Evolutionary conservation across 1,140 invertebrate species (phyloP), one percentile per base, ranked within the genome.

Genomic region (Caenorhabditis briggsae): DNA sequence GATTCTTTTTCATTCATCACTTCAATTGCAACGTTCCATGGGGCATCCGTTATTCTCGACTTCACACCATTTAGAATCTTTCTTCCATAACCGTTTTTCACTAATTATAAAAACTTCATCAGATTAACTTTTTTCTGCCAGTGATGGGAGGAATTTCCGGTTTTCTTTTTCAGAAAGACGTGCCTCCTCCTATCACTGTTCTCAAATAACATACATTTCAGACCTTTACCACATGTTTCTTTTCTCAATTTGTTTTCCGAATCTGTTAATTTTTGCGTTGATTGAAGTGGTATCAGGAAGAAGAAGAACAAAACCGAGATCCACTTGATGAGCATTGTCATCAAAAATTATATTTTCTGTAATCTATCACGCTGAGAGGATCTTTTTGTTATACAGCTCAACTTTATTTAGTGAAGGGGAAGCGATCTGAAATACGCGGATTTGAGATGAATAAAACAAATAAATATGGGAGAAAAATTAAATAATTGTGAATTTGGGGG

Each of bases 11-110:
- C 33, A 23, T 23, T 23, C 23, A 14, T 23, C 23, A 78, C 41
- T 50, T 78, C 70, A 18, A 78, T 78, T 50, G 70, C 70, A 12
- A 78, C 46, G 23, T 78, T 78, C 70, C 70, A 78, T 14, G 70
- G 70, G 20, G 70, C 70, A 78, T 23, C n/a, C 11, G 11, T n/a
- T 48, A 78, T 78, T 78, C 14, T 78, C 53, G 46, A 9, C 23
- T 23, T 50, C 14, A 23, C 12, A 8, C 70, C 70, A 23, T 78
- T 78, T 14, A 78, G 33, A 20, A 78, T n/a, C 53, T 78, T 78
- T 23, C 70, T 12, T 23, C 70, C 70, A 23, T 78, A 78, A n/a
- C 20, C 20, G 25, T 12, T 23, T 53, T 78, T 53, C n/a, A 78
- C 70, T 78, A n/a, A 46, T 46, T 18, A 58, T n/a, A 58, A 20